phyloP scores from a whole-genome alignment of 1,140 invertebrate genomes.

The Pseudomyrmex sp. region DNA sequence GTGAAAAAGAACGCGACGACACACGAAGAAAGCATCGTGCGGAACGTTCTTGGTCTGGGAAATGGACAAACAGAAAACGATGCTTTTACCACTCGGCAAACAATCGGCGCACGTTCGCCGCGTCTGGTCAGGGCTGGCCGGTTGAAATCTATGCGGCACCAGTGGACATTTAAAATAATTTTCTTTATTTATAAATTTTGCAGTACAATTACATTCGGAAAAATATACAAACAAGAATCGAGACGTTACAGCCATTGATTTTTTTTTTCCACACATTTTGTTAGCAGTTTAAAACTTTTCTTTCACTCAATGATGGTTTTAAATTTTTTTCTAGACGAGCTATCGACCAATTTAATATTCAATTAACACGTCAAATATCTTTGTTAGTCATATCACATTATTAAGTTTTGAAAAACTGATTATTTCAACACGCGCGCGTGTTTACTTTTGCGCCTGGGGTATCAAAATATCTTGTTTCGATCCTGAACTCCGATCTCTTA shows the following conservation, averaged over 20 bases:
- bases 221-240: background rate
- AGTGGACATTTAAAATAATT: constrained; percentile 11
- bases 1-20: background rate
- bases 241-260: too few relatives aligned
- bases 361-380: too few relatives aligned
- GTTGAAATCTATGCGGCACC: constrained; percentile 6
- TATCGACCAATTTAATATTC: too few relatives aligned
- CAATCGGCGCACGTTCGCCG: constrained; percentile 64
- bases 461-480: background rate
- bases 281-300: too few relatives aligned
- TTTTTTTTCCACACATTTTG: too few relatives aligned
- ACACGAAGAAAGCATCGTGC: background rate
- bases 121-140: constrained; percentile 40
- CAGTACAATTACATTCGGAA: background rate
- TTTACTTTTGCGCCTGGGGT: constrained; percentile 10
- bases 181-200: constrained; percentile 16
- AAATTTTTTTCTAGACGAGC: too few relatives aligned
- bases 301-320: too few relatives aligned
- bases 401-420: background rate
- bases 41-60: constrained; percentile 62
- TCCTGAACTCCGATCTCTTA: constrained; percentile 72
- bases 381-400: too few relatives aligned
- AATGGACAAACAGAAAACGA: constrained; percentile 75
- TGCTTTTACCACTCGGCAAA: constrained; percentile 83
- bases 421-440: background rate